phyloP scores from a whole-genome alignment of 2,888 invertebrate species.

The Leptothorax acervorum region DNA sequence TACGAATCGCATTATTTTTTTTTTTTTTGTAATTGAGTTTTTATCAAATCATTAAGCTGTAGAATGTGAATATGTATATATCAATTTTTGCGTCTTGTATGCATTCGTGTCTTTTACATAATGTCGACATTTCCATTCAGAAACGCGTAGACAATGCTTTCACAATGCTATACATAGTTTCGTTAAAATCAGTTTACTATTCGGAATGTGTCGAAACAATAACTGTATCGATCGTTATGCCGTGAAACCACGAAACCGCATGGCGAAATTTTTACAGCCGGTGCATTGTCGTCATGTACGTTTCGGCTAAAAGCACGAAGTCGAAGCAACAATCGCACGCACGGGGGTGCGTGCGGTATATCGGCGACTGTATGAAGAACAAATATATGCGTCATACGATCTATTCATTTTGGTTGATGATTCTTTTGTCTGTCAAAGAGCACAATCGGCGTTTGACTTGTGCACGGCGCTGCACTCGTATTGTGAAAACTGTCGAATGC shows the following conservation, averaged over 20 bases:
- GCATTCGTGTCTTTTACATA: constrained; percentile 4
- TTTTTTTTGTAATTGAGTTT: not conserved
- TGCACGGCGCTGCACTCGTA: not conserved
- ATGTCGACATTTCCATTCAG: constrained; percentile 26
- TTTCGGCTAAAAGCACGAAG: constrained; percentile 23
- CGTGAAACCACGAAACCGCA: not conserved
- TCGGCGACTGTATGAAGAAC: constrained; percentile 22
- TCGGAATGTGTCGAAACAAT: constrained; percentile 7
- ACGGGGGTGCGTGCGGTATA: not conserved
- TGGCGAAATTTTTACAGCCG: constrained; percentile 29
- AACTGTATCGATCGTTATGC: constrained; percentile 18
- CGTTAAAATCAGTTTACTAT: constrained; percentile 19
- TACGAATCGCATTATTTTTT: not conserved
- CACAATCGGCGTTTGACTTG: constrained; percentile 46
- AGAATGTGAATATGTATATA: not conserved
- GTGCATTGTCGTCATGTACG: constrained; percentile 12
- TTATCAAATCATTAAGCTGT: not conserved
- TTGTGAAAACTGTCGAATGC: constrained; percentile 37
- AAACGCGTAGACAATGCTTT: not conserved
- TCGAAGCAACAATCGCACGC: constrained; percentile 31
- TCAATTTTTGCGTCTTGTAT: not conserved
- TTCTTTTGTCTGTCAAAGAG: constrained; percentile 43
- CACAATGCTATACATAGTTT: not conserved
- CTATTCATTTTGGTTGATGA: constrained; percentile 41
- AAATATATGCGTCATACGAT: constrained; percentile 26